phyloP scores from a whole-genome alignment of 2,113 vertebrate genomes.

The Platichthys flesus region DNA sequence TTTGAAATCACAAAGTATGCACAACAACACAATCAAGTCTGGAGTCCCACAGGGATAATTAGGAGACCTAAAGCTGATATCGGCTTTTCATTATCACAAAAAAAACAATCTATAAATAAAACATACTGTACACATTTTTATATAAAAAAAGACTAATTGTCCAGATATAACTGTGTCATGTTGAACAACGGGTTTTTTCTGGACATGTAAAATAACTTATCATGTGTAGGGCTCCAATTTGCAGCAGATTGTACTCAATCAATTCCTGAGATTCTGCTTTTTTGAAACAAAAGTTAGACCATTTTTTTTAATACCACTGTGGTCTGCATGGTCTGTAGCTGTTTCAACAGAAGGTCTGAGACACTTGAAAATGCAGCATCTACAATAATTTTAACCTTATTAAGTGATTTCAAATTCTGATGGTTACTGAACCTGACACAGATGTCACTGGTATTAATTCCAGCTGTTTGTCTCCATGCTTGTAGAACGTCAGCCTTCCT shows the following conservation, averaged over 20 bases:
- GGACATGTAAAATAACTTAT: conserved; percentile 38
- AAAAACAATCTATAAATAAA: conserved; percentile 80
- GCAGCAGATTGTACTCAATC: conserved; percentile 60
- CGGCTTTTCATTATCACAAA: conserved; percentile 67
- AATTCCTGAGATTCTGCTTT: conserved; percentile 81
- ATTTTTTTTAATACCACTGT: conserved; percentile 84
- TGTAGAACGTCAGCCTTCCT: conserved; percentile 70
- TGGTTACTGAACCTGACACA: conserved; percentile 89
- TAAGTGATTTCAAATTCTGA: conserved; percentile 84
- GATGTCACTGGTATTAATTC: conserved; percentile 72
- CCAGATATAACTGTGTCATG: conserved; percentile 48
- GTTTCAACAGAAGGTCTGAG: conserved; percentile 86
- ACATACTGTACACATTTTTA: conserved; percentile 86
- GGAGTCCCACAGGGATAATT: conserved; percentile 91
- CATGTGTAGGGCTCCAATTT: conserved; percentile 32
- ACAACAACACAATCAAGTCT: conserved; percentile 82
- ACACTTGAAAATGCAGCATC: conserved; percentile 86
- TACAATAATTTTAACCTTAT: conserved; percentile 89
- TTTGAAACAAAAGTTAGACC: conserved; percentile 26
- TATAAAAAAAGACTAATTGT: conserved; percentile 52
- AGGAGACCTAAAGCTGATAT: conserved; percentile 70
- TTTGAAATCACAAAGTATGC: conserved; percentile 90
- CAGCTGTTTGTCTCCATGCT: conserved; percentile 44
- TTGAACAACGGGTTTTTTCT: not conserved
- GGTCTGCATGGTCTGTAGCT: conserved; percentile 95